Evolutionary conservation across 2,113 vertebrate species (phyloP).

Genomic region (Boleophthalmus pectinirostris): DNA sequence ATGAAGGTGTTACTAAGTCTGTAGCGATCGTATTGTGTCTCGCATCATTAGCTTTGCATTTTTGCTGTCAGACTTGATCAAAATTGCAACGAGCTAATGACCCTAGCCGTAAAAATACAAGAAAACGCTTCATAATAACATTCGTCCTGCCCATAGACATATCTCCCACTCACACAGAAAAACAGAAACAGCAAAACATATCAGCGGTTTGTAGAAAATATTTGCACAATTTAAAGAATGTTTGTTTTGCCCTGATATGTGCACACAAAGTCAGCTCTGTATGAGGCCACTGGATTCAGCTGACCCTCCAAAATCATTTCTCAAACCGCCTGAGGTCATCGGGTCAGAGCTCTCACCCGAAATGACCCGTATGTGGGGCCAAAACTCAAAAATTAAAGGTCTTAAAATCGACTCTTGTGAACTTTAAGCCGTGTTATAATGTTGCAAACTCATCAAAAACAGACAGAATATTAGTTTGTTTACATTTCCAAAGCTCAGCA

Average conservation of each 20-base stretch:
- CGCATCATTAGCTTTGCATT: neutral
- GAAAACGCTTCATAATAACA: neutral
- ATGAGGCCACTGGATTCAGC: conserved; percentile 10
- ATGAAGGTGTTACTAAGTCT: neutral
- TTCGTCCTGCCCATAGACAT: neutral
- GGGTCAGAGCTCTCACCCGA: neutral
- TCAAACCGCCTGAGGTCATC: neutral
- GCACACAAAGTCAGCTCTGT: conserved; percentile 30
- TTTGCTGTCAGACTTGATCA: neutral
- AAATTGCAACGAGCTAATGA: neutral
- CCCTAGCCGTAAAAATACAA: neutral
- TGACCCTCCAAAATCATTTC: conserved; percentile 3
- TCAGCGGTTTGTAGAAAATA: conserved; percentile 32
- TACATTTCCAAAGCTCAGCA: no score
- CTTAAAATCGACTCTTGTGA: no score
- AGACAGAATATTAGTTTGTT: no score
- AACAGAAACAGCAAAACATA: conserved; percentile 3
- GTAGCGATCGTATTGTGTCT: neutral
- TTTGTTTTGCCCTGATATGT: conserved; percentile 26
- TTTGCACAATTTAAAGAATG: conserved; percentile 47
- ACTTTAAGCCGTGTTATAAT: no score
- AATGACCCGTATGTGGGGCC: neutral
- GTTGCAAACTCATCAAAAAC: no score
- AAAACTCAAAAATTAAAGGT: neutral
- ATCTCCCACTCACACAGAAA: neutral